phyloP scores from a whole-genome alignment of 2,797 vertebrate genomes.

The Momotus momota region DNA sequence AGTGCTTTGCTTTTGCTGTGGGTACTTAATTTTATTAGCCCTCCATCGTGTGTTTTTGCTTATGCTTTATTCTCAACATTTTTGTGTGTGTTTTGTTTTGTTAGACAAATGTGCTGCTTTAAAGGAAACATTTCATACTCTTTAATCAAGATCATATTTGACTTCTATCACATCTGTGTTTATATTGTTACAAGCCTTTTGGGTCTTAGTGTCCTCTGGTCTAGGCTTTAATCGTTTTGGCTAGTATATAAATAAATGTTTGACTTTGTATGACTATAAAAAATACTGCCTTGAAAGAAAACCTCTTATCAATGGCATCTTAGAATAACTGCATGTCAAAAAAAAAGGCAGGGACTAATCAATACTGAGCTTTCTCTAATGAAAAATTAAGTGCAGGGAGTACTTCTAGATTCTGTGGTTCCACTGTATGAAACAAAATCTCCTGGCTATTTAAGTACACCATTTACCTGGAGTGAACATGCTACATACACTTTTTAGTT shows the following conservation, averaged over 20 bases:
- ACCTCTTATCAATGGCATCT: neutral
- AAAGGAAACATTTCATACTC: constrained; percentile 42
- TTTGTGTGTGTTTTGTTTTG: neutral
- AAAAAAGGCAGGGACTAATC: neutral
- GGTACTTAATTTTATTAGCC: neutral
- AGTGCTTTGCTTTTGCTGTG: neutral
- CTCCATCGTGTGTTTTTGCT: neutral
- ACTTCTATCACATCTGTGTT: constrained; percentile 33
- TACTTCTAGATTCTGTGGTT: neutral
- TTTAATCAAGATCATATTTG: constrained; percentile 36
- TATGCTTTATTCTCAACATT: constrained; percentile 21
- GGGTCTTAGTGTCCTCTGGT: neutral
- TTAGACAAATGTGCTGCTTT: constrained; percentile 36
- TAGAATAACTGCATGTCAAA: neutral
- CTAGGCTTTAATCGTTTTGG: constrained; percentile 25
- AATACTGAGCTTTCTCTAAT: neutral
- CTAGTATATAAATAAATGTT: constrained; percentile 16
- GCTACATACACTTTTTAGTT: neutral
- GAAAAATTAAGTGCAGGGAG: neutral
- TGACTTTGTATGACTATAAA: constrained; percentile 4
- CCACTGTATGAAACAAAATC: neutral
- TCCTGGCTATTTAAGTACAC: neutral
- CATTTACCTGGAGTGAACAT: neutral
- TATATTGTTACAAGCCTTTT: constrained; percentile 42
- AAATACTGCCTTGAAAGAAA: neutral